A percentile compares a stretch with the other conserved stretches of the same genome.
phyloP scores from a whole-genome alignment of 2,797 vertebrate species.

The Vireo griseus region DNA sequence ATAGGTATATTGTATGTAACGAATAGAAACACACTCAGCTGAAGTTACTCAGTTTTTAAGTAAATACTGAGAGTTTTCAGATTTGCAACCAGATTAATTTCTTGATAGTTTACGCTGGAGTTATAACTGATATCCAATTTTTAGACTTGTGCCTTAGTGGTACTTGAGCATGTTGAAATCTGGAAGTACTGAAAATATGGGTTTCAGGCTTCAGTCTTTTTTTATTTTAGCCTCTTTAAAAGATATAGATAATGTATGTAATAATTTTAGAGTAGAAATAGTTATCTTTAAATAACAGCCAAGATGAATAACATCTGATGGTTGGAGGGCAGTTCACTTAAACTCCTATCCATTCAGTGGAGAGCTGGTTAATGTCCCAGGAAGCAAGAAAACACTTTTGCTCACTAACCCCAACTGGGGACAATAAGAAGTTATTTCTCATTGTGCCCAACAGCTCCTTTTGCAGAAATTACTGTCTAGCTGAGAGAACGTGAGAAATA shows the following conservation, averaged over 20 bases:
- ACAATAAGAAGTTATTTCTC: background rate
- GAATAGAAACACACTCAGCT: background rate
- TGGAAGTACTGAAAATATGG: background rate
- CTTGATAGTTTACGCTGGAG: background rate
- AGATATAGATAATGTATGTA: background rate
- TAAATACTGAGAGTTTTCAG: background rate
- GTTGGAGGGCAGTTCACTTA: background rate
- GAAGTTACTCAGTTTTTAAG: background rate
- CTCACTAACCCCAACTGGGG: background rate
- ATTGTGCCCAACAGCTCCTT: background rate
- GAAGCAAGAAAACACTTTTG: background rate
- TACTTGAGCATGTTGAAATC: background rate
- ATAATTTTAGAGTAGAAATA: background rate
- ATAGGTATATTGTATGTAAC: background rate
- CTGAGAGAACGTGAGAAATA: background rate
- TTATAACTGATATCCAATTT: background rate
- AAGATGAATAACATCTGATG: background rate
- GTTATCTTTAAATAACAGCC: background rate
- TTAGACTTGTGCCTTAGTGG: background rate
- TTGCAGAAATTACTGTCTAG: background rate
- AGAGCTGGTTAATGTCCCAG: background rate
- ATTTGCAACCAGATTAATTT: background rate
- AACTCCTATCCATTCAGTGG: background rate
- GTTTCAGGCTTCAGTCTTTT: background rate
- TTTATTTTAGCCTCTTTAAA: background rate